phyloP scores from a whole-genome alignment of 2,888 invertebrate species.

The Euplagia quadripunctaria region DNA sequence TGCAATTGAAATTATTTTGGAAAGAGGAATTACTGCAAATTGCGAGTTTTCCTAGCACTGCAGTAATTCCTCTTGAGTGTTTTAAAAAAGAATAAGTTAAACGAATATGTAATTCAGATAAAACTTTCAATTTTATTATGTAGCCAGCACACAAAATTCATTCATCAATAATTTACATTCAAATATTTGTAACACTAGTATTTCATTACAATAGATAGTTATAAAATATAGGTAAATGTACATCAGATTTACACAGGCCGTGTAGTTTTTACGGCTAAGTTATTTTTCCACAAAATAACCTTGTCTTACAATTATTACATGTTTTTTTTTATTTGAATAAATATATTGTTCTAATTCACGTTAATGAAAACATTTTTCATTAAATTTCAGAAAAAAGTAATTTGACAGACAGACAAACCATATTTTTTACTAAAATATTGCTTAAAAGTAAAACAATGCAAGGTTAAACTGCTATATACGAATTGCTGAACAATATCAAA shows the following conservation, averaged over 20 bases:
- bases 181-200: constrained; percentile 24
- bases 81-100: not conserved
- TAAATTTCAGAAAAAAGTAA: not conserved
- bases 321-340: not conserved
- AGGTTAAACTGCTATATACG: constrained; percentile 31
- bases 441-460: constrained; percentile 28
- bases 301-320: constrained; percentile 2
- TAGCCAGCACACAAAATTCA: constrained; percentile 62
- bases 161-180: constrained; percentile 47
- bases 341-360: not conserved
- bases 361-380: too few species aligned
- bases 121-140: constrained; percentile 56
- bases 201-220: constrained; percentile 20
- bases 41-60: too few species aligned
- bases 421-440: too few species aligned
- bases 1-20: not conserved
- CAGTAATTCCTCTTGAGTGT: not conserved
- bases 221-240: constrained; percentile 22
- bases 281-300: constrained; percentile 12
- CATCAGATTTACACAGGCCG: constrained; percentile 17
- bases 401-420: constrained; percentile 4
- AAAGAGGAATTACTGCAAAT: too few species aligned
- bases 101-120: constrained; percentile 29
- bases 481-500: constrained; percentile 27
- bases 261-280: constrained; percentile 16